Evolutionary conservation across 2,888 invertebrate genomes (phyloP).

Genomic region (Andrena hattorfiana): DNA sequence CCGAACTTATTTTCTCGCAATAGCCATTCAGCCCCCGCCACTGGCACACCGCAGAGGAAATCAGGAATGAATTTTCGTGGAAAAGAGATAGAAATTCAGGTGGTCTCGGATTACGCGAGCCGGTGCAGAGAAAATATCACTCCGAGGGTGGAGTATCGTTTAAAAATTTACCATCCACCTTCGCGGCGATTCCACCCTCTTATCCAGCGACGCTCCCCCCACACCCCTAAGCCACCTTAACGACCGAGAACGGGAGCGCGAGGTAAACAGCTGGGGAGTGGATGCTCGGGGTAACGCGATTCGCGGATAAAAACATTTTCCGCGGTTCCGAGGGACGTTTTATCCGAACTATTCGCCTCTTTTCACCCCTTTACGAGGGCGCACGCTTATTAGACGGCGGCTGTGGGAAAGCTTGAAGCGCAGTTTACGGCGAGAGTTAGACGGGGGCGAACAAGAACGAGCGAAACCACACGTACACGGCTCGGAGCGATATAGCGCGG

Average conservation of each 20-base stretch:
- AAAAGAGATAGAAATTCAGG: neutral
- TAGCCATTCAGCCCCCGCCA: neutral
- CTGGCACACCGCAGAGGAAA: neutral
- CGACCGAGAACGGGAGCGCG: neutral
- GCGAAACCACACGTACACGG: slow-evolving; percentile 54
- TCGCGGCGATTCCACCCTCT: slow-evolving; percentile 26
- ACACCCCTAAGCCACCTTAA: neutral
- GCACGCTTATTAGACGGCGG: slow-evolving; percentile 55
- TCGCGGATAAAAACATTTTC: slow-evolving; percentile 33
- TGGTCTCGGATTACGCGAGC: neutral
- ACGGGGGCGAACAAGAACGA: slow-evolving; percentile 52
- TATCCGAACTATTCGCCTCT: slow-evolving; percentile 37
- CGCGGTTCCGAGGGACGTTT: slow-evolving; percentile 29
- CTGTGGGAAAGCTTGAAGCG: slow-evolving; percentile 53
- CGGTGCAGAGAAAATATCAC: slow-evolving; percentile 13
- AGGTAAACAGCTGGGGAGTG: neutral
- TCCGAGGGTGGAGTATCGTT: slow-evolving; percentile 16
- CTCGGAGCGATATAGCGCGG: slow-evolving; percentile 42
- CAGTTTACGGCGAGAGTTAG: slow-evolving; percentile 59
- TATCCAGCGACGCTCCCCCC: slow-evolving; percentile 1
- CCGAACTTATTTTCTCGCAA: no score
- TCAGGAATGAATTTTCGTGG: neutral
- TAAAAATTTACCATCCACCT: slow-evolving; percentile 32
- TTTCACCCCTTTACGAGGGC: slow-evolving; percentile 40
- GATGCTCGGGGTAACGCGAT: slow-evolving; percentile 16